Evolutionary conservation across 2,113 vertebrate genomes (phyloP).

Genomic region (Syngnathus floridae): DNA sequence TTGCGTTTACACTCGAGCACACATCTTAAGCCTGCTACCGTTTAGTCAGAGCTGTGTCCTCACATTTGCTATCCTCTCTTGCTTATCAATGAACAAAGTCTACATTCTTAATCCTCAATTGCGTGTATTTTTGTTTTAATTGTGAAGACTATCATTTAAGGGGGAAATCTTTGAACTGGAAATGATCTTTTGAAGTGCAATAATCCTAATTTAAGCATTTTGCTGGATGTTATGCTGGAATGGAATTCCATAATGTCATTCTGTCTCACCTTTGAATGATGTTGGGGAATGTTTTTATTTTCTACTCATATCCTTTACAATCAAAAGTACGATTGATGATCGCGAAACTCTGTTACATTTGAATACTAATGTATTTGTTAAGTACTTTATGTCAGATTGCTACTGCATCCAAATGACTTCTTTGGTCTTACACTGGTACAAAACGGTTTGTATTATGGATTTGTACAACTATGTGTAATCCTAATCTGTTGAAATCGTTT

Average conservation of each 20-base stretch:
- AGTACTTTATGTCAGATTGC: slow-evolving; percentile 22
- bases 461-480: neutral
- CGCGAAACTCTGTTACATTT: slow-evolving; percentile 11
- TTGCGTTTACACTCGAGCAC: slow-evolving; percentile 37
- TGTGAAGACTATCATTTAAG: slow-evolving; percentile 32
- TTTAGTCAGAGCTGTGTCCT: neutral
- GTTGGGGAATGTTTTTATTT: neutral
- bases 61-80: neutral
- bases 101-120: slow-evolving; percentile 25
- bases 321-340: slow-evolving; percentile 2
- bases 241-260: slow-evolving; percentile 19
- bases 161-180: slow-evolving; percentile 5
- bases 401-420: slow-evolving; percentile 15
- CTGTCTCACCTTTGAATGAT: slow-evolving; percentile 11
- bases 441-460: slow-evolving; percentile 4
- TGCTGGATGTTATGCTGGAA: slow-evolving; percentile 29
- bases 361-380: slow-evolving; percentile 10
- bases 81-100: slow-evolving; percentile 22
- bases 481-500: neutral
- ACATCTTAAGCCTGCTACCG: slow-evolving; percentile 13
- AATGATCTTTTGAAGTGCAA: slow-evolving; percentile 53
- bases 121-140: slow-evolving; percentile 9
- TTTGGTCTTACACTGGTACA: slow-evolving; percentile 18
- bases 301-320: slow-evolving; percentile 17
- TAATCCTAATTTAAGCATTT: slow-evolving; percentile 32